Base-by-base conservation (phyloP, 2,888 invertebrate species). In the Apocheima hispidaria region DNA sequence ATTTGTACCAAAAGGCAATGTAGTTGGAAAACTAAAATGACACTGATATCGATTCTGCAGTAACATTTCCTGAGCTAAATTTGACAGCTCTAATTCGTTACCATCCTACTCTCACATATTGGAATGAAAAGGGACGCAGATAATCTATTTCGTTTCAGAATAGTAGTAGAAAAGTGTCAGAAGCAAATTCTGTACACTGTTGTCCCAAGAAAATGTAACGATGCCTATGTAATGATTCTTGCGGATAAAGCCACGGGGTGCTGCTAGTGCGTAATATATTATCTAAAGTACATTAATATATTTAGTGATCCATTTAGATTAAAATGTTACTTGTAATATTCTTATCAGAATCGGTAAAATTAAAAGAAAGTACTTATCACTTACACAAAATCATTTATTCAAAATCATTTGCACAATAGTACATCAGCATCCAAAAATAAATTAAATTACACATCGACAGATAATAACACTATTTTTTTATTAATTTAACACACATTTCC, bases 391-490 rank as follows among this genome's bases (percentile, higher is more conserved):
- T 60, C 59, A 43, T 70, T 65, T 65, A 70, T 62, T 70, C 65
- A 70, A 63, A 63, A 53, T 56, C 57, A 58, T 51, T 56, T 67
- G 63, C 63, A 67, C 64, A 68, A 69, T 60, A 71, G 61, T 65
- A 66, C 65, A 62, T 40, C 44, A 63, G 36, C 26, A 54, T 30
- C 20, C 10, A 41, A 21, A 41, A 41, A 41, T 41, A 41, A 41
- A 67, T 38, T 38, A 38, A 41, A 67, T 38, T 38, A 38, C 10
- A 20, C 38, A 9, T 38, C 10, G 16, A 2, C 16, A 9, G 7
- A 16, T 1, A n/a, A 16, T 7, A 9, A 36, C 9, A 16, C 6
- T 7, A 9, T 6, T 9, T 16, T 16, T 12, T 35, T n/a, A 36
- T 14, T 38, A 20, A 38, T 38, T 38, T 57, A 64, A 21, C 20